Conservation (phyloP, 2,113 vertebrate genomes). For the Melanocharis versteri region DNA sequence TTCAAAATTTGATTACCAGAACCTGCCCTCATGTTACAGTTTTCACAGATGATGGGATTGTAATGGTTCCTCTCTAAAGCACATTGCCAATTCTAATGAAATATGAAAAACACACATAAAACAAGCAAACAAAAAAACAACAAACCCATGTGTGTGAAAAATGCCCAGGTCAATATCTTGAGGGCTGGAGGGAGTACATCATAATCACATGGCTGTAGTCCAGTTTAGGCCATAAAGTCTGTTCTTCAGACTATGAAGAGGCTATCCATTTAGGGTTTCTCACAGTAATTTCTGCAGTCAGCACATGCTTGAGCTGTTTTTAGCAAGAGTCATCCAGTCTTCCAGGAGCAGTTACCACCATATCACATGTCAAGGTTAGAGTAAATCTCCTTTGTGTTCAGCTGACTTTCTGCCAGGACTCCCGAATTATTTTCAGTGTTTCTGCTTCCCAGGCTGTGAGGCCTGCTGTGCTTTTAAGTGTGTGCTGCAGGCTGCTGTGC, state of each 20-base stretch:
- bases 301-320: not conserved
- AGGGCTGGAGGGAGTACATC: not conserved
- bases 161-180: not conserved
- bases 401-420: not conserved
- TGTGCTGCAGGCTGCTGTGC: not conserved
- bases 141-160: not conserved
- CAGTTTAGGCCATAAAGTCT: not conserved
- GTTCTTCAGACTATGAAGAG: not conserved
- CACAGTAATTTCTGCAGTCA: not conserved
- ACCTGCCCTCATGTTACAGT: not conserved
- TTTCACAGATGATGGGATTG: not conserved
- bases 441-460: not conserved
- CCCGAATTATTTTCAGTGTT: not conserved
- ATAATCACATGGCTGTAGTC: not conserved
- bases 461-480: not conserved
- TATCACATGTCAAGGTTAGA: not conserved
- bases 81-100: not conserved
- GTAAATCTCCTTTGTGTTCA: not conserved
- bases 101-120: not conserved
- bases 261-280: not conserved
- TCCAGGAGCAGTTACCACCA: not conserved
- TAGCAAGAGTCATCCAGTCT: not conserved
- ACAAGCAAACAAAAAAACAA: no score
- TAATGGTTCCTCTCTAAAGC: not conserved
- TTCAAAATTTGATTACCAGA: not conserved